A percentile compares a stretch with the other conserved stretches of the same genome.
Evolutionary conservation across 2,113 vertebrate genomes (phyloP).

Genomic region (Paedocypris sp.): DNA sequence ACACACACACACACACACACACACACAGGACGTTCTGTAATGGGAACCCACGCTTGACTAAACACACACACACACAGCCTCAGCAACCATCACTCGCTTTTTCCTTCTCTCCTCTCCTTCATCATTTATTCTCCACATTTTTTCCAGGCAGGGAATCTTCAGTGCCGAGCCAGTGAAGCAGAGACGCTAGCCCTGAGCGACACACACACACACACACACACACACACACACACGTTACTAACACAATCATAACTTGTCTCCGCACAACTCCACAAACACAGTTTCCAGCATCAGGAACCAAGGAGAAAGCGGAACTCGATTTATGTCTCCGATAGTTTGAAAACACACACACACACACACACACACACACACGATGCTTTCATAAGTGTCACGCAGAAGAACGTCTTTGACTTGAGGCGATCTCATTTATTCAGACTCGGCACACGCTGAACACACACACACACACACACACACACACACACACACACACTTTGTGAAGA

Average conservation of each 20-base stretch:
- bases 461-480: no score
- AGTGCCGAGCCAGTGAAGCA: constrained; percentile 16
- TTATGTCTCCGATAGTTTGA: no score
- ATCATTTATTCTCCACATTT: constrained; percentile 12
- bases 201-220: neutral
- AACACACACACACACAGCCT: constrained; percentile 10
- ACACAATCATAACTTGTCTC: neutral
- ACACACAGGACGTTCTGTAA: neutral
- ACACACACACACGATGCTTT: neutral
- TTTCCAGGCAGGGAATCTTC: constrained; percentile 18
- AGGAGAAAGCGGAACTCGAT: no score
- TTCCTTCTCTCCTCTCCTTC: constrained; percentile 1
- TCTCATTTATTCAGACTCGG: neutral
- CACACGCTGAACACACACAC: neutral
- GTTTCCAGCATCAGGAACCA: no score
- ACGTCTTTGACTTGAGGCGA: neutral
- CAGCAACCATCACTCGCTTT: constrained; percentile 18
- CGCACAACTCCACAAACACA: neutral
- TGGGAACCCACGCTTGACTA: constrained; percentile 9
- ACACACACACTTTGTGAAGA: no score
- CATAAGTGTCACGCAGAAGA: neutral
- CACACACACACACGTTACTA: neutral
- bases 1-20: no score
- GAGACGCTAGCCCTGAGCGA: constrained; percentile 4
- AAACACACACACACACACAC: no score